Evolutionary conservation across 2,888 invertebrate species (phyloP).

Genomic region (Athripsodes cinereus): DNA sequence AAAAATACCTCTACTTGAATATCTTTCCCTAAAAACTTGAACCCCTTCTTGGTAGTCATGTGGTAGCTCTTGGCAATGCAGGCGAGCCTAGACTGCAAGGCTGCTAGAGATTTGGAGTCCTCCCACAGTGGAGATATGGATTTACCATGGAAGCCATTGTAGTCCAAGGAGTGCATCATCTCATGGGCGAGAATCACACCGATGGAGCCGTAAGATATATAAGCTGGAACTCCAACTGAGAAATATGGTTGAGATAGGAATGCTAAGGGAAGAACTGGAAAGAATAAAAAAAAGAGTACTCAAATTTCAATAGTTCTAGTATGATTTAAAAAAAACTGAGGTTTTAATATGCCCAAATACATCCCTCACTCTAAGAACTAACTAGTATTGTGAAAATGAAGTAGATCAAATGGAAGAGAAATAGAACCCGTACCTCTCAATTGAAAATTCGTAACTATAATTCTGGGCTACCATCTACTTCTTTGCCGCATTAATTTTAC

Average conservation of each 20-base stretch:
- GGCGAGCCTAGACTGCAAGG: conserved; percentile 39
- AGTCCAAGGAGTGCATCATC: conserved; percentile 46
- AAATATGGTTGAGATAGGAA: conserved; percentile 47
- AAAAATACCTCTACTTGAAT: conserved; percentile 46
- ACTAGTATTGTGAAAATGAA: not conserved
- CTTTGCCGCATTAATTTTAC: no score
- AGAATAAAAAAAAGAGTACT: not conserved
- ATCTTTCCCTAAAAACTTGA: conserved; percentile 40
- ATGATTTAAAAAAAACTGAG: no score
- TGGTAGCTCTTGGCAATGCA: conserved; percentile 44
- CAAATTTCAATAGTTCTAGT: no score
- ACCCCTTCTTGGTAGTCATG: conserved; percentile 38
- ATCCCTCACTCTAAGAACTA: not conserved
- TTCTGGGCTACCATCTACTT: no score
- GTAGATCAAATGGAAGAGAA: not conserved
- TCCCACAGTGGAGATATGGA: conserved; percentile 37
- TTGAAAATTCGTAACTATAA: no score
- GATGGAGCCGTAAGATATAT: conserved; percentile 42
- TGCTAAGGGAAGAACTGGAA: conserved; percentile 43
- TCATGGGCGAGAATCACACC: conserved; percentile 47
- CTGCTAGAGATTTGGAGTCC: conserved; percentile 37
- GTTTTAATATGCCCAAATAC: no score
- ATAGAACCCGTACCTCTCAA: no score
- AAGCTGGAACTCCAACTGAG: conserved; percentile 40
- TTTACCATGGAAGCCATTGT: conserved; percentile 30